Evolutionary conservation across 2,888 invertebrate genomes (phyloP), one percentile per base, ranked within the genome.

Genomic region (Leptopilina drosophilae): DNA sequence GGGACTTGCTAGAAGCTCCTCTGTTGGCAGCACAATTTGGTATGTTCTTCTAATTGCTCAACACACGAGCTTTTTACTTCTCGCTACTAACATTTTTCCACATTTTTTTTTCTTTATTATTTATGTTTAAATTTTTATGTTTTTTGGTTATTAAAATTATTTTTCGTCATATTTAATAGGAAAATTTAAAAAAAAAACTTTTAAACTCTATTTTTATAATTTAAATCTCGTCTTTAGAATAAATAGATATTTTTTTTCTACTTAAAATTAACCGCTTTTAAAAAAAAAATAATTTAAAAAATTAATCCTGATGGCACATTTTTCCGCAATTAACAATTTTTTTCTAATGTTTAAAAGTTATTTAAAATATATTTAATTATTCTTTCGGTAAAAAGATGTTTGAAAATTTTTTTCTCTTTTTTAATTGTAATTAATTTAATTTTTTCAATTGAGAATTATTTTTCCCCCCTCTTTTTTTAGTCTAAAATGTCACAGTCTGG

Each of bases 401-500:
- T 33, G 1, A 69, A 33, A 59, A 64, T 20, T 15, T 15, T 15
- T 49, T 49, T 20, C 20, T 20, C 20, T 20, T 1, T 11, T 49
- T 49, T 12, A n/a, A 56, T 11, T 26, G 0, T 33, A n/a, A 12
- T 76, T 59, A 64, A 64, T 77, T 77, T 67, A 26, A 64, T 56
- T 49, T 75, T 75, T n/a, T 14, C 20, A 1, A 14, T 15, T 20
- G 4, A 66, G 15, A 49, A 49, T 6, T 20, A 66, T 40, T 82
- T 79, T 77, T 84, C 3, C 33, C 3, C 33, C 3, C 5, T 3
- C 81, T 76, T 82, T 80, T 84, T 87, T 53, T 89, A 96, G 94
- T 94, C 95, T 56, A 96, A 94, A 86, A 95, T 96, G 94, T 96
- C 96, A 86, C 94, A 95, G 88, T 94, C 95, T 6, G 95, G 95